Conservation (phyloP, 2,797 vertebrate species). For the Octomys mimax region DNA sequence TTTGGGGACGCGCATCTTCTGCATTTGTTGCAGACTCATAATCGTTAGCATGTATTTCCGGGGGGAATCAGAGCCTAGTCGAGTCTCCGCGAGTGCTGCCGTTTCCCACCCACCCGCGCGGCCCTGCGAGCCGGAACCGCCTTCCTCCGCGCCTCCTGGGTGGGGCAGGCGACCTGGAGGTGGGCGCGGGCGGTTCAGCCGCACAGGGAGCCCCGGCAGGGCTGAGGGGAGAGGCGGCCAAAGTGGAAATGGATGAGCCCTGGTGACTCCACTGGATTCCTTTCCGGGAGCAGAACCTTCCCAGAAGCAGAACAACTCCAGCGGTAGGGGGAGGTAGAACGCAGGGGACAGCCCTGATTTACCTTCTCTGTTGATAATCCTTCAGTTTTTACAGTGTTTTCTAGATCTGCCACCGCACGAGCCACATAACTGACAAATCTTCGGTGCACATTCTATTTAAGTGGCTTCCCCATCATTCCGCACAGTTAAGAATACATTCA, state of each 20-base stretch:
- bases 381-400: constrained; percentile 81
- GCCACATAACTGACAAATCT: constrained; percentile 85
- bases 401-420: constrained; percentile 80
- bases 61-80: not conserved
- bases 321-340: constrained; percentile 69
- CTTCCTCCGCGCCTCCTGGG: not conserved
- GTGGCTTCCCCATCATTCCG: constrained; percentile 83
- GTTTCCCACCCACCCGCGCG: not conserved
- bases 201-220: not conserved
- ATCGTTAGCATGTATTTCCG: not conserved
- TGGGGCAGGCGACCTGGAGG: not conserved
- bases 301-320: not conserved
- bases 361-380: constrained; percentile 78
- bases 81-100: constrained; percentile 1
- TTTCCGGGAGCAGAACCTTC: constrained; percentile 75
- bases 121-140: constrained; percentile 10
- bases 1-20: not conserved
- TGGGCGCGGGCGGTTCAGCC: not conserved
- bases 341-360: constrained; percentile 70
- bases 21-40: not conserved
- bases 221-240: not conserved
- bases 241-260: constrained; percentile 58
- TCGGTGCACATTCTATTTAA: constrained; percentile 85
- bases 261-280: constrained; percentile 33
- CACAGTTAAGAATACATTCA: constrained; percentile 86